phyloP scores from a whole-genome alignment of 2,797 vertebrate species.

The Bradypodion ventrale region DNA sequence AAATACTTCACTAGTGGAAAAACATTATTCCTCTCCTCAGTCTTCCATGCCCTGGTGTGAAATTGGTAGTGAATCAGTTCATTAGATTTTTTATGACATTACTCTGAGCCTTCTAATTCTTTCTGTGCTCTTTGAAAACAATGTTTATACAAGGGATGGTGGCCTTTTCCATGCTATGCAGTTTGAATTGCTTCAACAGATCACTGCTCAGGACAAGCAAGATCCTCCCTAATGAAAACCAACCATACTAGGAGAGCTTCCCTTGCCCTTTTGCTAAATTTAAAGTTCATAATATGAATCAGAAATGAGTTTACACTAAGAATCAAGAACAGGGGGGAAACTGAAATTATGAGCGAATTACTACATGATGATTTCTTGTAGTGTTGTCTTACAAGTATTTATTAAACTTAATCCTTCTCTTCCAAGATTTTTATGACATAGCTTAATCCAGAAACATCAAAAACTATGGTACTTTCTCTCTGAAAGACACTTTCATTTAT shows the following conservation, averaged over 20 bases:
- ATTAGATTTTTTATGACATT: slow-evolving; percentile 47
- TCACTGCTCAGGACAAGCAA: slow-evolving; percentile 75
- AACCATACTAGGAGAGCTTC: slow-evolving; percentile 61
- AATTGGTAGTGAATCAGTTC: slow-evolving; percentile 61
- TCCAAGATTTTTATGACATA: slow-evolving; percentile 35
- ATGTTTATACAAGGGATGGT: slow-evolving; percentile 71
- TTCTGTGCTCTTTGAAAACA: slow-evolving; percentile 70
- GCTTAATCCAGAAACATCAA: slow-evolving; percentile 17
- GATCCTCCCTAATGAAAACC: slow-evolving; percentile 72
- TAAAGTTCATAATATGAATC: slow-evolving; percentile 75
- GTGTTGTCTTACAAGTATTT: slow-evolving; percentile 14
- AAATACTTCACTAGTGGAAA: neutral
- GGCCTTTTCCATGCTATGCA: slow-evolving; percentile 74
- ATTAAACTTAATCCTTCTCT: slow-evolving; percentile 17
- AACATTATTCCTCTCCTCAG: neutral
- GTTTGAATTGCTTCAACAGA: slow-evolving; percentile 76
- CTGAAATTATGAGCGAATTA: slow-evolving; percentile 58
- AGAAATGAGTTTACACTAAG: slow-evolving; percentile 62
- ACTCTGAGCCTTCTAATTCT: slow-evolving; percentile 67
- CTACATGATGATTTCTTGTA: slow-evolving; percentile 50
- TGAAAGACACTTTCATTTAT: slow-evolving; percentile 31
- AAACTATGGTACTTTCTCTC: slow-evolving; percentile 30
- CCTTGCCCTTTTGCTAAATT: slow-evolving; percentile 68
- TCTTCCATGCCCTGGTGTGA: slow-evolving; percentile 63
- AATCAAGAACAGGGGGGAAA: slow-evolving; percentile 54